Conservation (phyloP, 2,113 vertebrate species). For the Bos indicus region DNA sequence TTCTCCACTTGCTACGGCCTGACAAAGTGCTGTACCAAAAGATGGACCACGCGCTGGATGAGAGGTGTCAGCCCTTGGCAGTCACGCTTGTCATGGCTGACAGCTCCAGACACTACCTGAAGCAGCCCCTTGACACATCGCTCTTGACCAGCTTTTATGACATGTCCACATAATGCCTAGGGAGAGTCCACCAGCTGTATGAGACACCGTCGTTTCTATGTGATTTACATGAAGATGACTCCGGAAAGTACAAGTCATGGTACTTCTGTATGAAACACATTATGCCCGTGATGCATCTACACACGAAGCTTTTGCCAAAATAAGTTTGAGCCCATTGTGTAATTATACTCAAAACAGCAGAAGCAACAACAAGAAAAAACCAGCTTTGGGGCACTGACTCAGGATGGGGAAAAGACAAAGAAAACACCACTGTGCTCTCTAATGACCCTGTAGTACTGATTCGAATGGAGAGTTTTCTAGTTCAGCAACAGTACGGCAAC, state of each 20-base stretch:
- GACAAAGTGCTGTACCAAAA: background rate
- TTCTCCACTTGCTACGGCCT: background rate
- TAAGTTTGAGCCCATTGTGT: background rate
- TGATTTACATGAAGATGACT: background rate
- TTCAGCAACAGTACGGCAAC: background rate
- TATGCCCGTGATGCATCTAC: background rate
- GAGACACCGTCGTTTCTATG: background rate
- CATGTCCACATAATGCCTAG: background rate
- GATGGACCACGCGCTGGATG: background rate
- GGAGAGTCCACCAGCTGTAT: background rate
- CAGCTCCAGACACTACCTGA: background rate
- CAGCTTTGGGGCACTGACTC: background rate
- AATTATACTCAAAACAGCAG: constrained; percentile 27
- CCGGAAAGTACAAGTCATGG: background rate
- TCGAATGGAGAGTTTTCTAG: constrained; percentile 17
- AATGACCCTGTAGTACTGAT: constrained; percentile 2
- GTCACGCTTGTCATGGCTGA: background rate
- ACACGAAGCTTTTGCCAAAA: constrained; percentile 35
- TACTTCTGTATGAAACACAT: background rate
- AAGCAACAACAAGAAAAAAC: background rate
- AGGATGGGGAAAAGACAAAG: background rate
- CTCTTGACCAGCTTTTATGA: background rate
- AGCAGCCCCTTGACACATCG: background rate
- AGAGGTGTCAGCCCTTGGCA: background rate
- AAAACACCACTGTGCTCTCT: background rate